phyloP scores from a whole-genome alignment of 2,113 vertebrate species.

The Hippocampus mohnikei region DNA sequence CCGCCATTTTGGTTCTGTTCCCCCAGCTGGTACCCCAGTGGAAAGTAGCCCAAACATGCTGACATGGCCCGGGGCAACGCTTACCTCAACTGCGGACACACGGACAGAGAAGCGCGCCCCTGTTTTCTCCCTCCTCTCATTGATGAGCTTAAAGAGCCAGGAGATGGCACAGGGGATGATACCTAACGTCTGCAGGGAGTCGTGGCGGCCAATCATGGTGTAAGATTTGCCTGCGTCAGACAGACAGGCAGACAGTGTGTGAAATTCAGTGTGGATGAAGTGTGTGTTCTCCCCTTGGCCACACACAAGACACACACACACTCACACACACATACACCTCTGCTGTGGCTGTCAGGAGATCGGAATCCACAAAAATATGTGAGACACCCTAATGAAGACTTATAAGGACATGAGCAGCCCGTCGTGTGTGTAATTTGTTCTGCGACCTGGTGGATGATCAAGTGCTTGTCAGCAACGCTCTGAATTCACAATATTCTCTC shows the following conservation, averaged over 20 bases:
- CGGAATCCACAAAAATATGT: slow-evolving; percentile 56
- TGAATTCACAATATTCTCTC: slow-evolving; percentile 38
- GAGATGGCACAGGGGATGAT: slow-evolving; percentile 98
- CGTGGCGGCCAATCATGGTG: slow-evolving; percentile 95
- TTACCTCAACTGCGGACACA: slow-evolving; percentile 93
- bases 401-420: slow-evolving; percentile 44
- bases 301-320: not conserved
- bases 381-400: slow-evolving; percentile 26
- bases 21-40: not conserved
- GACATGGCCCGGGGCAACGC: slow-evolving; percentile 4
- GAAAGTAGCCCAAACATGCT: no score
- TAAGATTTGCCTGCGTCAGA: slow-evolving; percentile 87
- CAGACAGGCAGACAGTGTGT: not conserved
- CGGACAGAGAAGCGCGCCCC: slow-evolving; percentile 96
- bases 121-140: slow-evolving; percentile 94
- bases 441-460: slow-evolving; percentile 21
- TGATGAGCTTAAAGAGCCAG: slow-evolving; percentile 98
- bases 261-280: slow-evolving; percentile 16
- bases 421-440: slow-evolving; percentile 53
- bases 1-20: not conserved
- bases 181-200: slow-evolving; percentile 92
- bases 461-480: slow-evolving; percentile 33
- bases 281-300: slow-evolving; percentile 13
- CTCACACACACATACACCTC: slow-evolving; percentile 22
- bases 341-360: slow-evolving; percentile 51